These are phyloP conservation scores for Tachuris rubrigastra DNA, from an alignment of 2,113 vertebrate genomes.

Conservation along the genomic window DNA sequence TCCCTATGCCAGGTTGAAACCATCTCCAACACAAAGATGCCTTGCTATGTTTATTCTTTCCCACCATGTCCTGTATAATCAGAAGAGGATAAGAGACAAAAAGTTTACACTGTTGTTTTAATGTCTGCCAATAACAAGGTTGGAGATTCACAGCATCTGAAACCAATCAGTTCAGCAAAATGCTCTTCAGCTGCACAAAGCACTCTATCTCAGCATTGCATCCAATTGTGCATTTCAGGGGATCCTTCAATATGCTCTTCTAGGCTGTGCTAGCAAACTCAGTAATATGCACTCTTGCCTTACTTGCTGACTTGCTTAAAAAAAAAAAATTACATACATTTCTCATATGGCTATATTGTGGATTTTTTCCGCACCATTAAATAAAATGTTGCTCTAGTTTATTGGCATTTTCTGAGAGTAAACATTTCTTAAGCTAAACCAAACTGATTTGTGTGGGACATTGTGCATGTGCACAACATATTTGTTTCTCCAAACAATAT, in stretches of 20 bases:
- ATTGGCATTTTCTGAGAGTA: conserved; percentile 67
- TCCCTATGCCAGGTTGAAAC: neutral
- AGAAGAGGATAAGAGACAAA: neutral
- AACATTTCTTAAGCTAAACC: conserved; percentile 70
- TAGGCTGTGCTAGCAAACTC: conserved; percentile 42
- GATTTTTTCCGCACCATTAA: conserved; percentile 72
- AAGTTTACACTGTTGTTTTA: conserved; percentile 31
- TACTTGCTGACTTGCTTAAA: conserved; percentile 69
- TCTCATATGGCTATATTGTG: conserved; percentile 69
- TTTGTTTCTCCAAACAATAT: conserved; percentile 40
- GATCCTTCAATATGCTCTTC: conserved; percentile 52
- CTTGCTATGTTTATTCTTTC: conserved; percentile 23
- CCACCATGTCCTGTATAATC: neutral
- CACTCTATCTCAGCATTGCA: conserved; percentile 2
- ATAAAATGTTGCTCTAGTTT: conserved; percentile 69
- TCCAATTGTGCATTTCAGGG: conserved; percentile 52
- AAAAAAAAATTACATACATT: conserved; percentile 75
- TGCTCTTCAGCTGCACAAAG: conserved; percentile 46
- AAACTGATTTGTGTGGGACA: conserved; percentile 48
- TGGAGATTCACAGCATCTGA: conserved; percentile 57
- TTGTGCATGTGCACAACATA: conserved; percentile 8
- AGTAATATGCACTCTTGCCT: conserved; percentile 52
- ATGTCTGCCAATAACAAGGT: conserved; percentile 42
- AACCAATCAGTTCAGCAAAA: conserved; percentile 51
- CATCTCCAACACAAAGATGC: neutral